Evolutionary conservation across 1,140 invertebrate genomes (phyloP).

Genomic region (Nebria ingens): DNA sequence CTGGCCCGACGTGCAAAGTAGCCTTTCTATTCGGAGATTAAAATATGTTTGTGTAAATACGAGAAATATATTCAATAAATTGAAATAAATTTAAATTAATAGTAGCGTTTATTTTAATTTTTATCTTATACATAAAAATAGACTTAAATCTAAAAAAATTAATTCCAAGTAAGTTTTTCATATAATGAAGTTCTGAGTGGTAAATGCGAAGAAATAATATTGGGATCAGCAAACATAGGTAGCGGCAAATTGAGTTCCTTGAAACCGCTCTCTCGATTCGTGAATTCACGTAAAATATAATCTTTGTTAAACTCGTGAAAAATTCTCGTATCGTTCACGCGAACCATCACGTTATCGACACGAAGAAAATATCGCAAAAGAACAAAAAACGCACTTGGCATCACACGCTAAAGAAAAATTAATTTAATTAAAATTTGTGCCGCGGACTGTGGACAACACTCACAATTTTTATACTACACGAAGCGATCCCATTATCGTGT

Average conservation of each 20-base stretch:
- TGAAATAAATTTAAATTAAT: background rate
- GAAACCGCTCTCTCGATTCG: constrained; percentile 58
- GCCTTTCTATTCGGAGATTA: no score
- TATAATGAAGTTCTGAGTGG: constrained; percentile 23
- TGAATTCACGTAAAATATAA: constrained; percentile 68
- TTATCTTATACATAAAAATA: constrained; percentile 7
- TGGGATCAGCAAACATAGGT: constrained; percentile 31
- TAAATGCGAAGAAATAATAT: constrained; percentile 28
- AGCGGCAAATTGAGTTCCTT: constrained; percentile 43
- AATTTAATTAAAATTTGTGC: constrained; percentile 12
- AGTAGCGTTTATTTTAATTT: background rate
- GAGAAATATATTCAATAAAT: background rate
- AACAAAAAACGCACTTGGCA: constrained; percentile 89
- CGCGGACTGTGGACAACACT: no score
- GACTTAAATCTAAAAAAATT: constrained; percentile 23
- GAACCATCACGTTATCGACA: constrained; percentile 84
- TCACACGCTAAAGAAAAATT: constrained; percentile 66
- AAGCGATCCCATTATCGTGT: constrained; percentile 93
- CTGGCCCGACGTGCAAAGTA: no score
- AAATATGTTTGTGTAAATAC: background rate
- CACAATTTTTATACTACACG: constrained; percentile 88
- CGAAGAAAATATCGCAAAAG: constrained; percentile 84
- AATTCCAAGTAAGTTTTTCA: constrained; percentile 27
- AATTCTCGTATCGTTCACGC: constrained; percentile 85
- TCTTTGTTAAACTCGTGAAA: constrained; percentile 71